A percentile compares a stretch with the other conserved stretches of the same genome.
Evolutionary conservation across 92 coral and sea anemone species (phyloP).

Genomic region (Paragorgia papillata): DNA sequence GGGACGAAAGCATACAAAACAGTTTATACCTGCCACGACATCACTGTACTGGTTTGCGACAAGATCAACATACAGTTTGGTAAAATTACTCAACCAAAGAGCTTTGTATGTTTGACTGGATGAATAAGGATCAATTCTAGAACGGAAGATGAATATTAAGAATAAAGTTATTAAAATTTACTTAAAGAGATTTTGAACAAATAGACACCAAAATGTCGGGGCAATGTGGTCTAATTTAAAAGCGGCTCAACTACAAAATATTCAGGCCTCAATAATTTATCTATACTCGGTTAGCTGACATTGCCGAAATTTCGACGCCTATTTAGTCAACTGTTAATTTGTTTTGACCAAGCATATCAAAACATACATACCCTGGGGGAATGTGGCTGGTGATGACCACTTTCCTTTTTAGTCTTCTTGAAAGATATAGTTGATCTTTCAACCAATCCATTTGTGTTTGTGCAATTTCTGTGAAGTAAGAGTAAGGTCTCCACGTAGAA

Average conservation of each 20-base stretch:
- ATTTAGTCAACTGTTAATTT: not conserved
- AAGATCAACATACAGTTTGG: constrained; percentile 59
- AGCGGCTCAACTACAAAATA: too few species aligned
- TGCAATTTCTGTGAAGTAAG: constrained; percentile 66
- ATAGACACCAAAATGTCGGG: too few species aligned
- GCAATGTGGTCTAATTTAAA: too few species aligned
- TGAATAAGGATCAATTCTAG: constrained; percentile 70
- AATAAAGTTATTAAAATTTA: not conserved
- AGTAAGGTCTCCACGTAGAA: constrained; percentile 37
- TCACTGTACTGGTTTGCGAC: constrained; percentile 71
- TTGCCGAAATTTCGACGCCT: too few species aligned
- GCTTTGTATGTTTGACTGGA: not conserved
- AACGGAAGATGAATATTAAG: not conserved
- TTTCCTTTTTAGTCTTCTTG: constrained; percentile 60
- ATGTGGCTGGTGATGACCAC: constrained; percentile 84
- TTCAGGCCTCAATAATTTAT: too few species aligned
- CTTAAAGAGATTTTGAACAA: too few species aligned
- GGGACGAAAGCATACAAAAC: too few species aligned
- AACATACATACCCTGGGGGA: constrained; percentile 76
- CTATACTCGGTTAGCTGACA: too few species aligned
- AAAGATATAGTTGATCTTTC: constrained; percentile 70
- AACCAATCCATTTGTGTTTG: constrained; percentile 77
- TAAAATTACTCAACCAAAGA: constrained; percentile 78
- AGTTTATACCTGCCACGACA: constrained; percentile 70
- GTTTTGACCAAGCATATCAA: too few species aligned